Percentiles rank a stretch among this genome's conserved stretches.
Evolutionary conservation across 35 echinoderm and acorn worm genomes (phyloP).

Genomic region (Amphiura filiformis): DNA sequence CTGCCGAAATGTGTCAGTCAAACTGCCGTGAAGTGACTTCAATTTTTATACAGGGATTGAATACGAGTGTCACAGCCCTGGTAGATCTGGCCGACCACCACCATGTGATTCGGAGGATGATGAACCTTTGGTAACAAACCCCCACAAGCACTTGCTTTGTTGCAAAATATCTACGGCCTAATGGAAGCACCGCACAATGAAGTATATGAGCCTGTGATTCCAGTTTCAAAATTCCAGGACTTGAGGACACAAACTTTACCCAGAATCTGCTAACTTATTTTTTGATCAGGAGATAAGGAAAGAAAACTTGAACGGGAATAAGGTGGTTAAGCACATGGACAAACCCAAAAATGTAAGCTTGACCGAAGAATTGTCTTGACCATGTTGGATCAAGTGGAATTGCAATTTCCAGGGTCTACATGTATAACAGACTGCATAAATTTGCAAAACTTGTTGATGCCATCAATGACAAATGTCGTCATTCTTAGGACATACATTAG

Average conservation of each 20-base stretch:
- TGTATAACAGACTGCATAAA: not conserved
- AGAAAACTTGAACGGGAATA: not conserved
- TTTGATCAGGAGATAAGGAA: not conserved
- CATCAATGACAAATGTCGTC: constrained; percentile 17
- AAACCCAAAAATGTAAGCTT: not conserved
- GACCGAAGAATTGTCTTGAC: not conserved
- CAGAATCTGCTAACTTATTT: not conserved
- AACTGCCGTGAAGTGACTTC: too few relatives aligned
- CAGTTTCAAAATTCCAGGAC: not conserved
- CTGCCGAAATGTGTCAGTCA: too few relatives aligned
- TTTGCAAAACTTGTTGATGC: not conserved
- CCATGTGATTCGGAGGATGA: too few relatives aligned
- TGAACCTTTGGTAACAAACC: too few relatives aligned
- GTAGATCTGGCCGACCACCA: constrained; percentile 1
- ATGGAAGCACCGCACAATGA: not conserved
- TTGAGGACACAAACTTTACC: not conserved
- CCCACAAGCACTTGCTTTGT: not conserved
- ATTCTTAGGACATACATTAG: not conserved
- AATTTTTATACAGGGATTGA: too few relatives aligned
- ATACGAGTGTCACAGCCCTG: too few relatives aligned
- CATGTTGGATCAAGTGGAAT: not conserved
- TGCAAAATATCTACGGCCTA: not conserved
- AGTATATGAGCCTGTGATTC: not conserved
- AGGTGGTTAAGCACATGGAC: not conserved
- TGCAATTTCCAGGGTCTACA: not conserved